phyloP scores from a whole-genome alignment of 2,888 invertebrate genomes.

The Hipparchia sbordonii region DNA sequence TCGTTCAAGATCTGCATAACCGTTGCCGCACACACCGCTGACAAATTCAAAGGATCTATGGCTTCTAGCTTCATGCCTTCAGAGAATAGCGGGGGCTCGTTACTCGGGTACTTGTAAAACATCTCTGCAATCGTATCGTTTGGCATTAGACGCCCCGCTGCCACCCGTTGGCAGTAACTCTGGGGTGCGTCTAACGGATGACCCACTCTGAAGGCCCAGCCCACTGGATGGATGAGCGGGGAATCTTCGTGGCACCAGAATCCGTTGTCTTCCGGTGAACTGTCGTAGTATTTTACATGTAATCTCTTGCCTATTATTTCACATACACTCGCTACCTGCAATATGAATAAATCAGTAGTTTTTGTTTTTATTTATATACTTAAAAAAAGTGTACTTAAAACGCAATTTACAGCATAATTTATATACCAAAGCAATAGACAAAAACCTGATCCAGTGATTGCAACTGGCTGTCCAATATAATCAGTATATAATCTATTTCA shows the following conservation, averaged over 20 bases:
- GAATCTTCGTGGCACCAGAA: constrained; percentile 99
- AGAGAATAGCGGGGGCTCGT: constrained; percentile 84
- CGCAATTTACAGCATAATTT: too few species aligned
- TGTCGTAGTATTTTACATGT: constrained; percentile 94
- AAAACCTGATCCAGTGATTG: too few species aligned
- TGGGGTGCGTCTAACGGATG: constrained; percentile 94
- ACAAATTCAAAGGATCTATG: constrained; percentile 97
- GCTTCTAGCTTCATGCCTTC: constrained; percentile 98
- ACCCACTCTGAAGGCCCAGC: constrained; percentile 96
- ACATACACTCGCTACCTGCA: constrained; percentile 91
- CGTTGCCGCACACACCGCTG: constrained; percentile 97
- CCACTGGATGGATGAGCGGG: constrained; percentile 96
- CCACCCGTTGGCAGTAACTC: constrained; percentile 89
- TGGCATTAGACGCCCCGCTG: constrained; percentile 86
- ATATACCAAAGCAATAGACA: too few species aligned
- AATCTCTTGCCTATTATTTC: constrained; percentile 96
- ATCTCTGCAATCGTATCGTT: constrained; percentile 92
- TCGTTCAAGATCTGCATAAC: constrained; percentile 96
- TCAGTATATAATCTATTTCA: too few species aligned
- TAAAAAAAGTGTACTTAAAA: too few species aligned
- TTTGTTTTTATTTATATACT: too few species aligned
- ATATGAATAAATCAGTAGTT: constrained; percentile 52
- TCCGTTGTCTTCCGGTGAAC: constrained; percentile 89
- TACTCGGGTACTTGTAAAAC: constrained; percentile 85
- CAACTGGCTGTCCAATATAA: too few species aligned